A percentile compares a stretch with the other conserved stretches of the same genome.
Evolutionary conservation across 2,888 invertebrate species (phyloP).

Genomic region (Calameuta idolon): DNA sequence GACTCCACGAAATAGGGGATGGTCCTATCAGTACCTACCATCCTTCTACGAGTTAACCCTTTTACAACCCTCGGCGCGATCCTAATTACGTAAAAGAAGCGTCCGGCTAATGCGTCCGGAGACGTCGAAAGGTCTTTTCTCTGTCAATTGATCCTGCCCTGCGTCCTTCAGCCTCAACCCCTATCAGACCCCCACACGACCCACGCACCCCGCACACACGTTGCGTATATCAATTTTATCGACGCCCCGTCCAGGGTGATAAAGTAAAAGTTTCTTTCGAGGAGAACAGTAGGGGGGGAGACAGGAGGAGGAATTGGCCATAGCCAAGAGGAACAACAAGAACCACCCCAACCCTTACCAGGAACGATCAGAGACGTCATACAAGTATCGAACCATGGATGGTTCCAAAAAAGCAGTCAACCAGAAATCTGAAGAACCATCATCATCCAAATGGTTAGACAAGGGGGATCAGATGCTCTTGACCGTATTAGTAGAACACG

Average conservation of each 20-base stretch:
- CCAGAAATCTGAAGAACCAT: background rate
- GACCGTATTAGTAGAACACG: constrained; percentile 39
- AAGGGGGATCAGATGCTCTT: constrained; percentile 22
- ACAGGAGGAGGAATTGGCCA: background rate
- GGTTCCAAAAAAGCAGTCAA: background rate
- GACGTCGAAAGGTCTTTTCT: constrained; percentile 4
- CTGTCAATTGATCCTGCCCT: background rate
- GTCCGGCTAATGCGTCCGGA: constrained; percentile 36
- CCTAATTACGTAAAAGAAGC: constrained; percentile 50
- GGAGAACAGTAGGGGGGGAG: background rate
- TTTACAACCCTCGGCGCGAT: constrained; percentile 37
- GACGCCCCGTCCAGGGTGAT: constrained; percentile 21
- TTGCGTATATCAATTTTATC: constrained; percentile 34
- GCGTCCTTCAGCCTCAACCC: constrained; percentile 9
- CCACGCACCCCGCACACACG: background rate
- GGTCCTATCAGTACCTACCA: background rate
- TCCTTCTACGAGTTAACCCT: constrained; percentile 21
- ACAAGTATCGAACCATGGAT: background rate
- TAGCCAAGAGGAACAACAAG: background rate
- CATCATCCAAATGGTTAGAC: background rate
- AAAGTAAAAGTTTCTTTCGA: constrained; percentile 28
- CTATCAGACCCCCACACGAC: constrained; percentile 11
- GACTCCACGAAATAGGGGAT: background rate
- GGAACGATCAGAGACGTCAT: background rate
- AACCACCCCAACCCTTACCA: background rate